Evolutionary conservation across 2,888 invertebrate species (phyloP).

Genomic region (Folsomia manolachei): DNA sequence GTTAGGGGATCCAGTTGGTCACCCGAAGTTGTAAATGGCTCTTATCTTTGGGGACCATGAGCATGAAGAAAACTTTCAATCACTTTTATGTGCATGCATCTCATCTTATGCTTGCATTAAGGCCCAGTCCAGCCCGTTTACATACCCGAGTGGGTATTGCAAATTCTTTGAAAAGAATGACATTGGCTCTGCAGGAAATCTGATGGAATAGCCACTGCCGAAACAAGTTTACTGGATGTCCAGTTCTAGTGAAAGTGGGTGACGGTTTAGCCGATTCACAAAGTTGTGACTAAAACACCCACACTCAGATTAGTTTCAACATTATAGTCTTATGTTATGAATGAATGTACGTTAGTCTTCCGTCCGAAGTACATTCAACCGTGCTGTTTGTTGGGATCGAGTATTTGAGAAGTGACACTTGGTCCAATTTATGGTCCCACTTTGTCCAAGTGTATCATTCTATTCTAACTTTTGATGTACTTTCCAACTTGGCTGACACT

Average conservation of each 20-base stretch:
- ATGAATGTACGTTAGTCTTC: background rate
- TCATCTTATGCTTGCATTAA: background rate
- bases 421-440: slow-evolving; percentile 2
- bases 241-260: too few relatives aligned
- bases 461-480: background rate
- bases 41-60: slow-evolving; percentile 1
- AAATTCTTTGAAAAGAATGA: too few relatives aligned
- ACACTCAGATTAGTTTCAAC: background rate
- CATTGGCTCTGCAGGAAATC: too few relatives aligned
- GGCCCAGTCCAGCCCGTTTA: too few relatives aligned
- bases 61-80: background rate
- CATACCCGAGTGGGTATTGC: too few relatives aligned
- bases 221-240: too few relatives aligned
- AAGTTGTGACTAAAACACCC: background rate
- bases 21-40: background rate
- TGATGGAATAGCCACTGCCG: too few relatives aligned
- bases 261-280: too few relatives aligned
- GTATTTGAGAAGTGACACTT: background rate
- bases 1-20: background rate
- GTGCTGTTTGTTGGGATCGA: background rate
- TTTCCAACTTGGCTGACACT: background rate
- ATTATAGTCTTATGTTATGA: too few relatives aligned
- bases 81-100: background rate
- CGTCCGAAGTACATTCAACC: background rate
- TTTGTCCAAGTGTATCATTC: background rate